Percentiles rank a stretch among this genome's conserved stretches.
phyloP scores from a whole-genome alignment of 2,797 vertebrate genomes.

The Mustela erminea region DNA sequence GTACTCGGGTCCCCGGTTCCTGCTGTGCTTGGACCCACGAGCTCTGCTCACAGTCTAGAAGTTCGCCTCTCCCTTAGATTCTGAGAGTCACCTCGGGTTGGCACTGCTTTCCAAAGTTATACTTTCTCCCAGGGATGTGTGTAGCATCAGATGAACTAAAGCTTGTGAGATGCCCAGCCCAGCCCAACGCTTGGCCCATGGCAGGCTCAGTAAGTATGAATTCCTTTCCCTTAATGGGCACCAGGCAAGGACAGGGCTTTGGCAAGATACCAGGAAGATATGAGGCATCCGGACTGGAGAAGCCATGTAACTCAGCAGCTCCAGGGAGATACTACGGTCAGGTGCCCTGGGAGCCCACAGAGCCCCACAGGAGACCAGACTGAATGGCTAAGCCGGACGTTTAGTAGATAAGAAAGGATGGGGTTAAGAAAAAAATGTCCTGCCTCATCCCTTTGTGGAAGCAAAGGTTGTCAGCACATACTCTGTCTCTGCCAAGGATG shows the following conservation, averaged over 20 bases:
- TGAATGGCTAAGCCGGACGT: not conserved
- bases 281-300: not conserved
- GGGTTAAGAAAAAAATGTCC: not conserved
- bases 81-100: not conserved
- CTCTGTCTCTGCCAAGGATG: not conserved
- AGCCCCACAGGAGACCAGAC: not conserved
- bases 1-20: not conserved
- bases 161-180: not conserved
- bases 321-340: not conserved
- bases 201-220: not conserved
- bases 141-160: not conserved
- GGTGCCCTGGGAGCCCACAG: slow-evolving; percentile 13
- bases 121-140: not conserved
- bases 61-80: not conserved
- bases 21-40: not conserved
- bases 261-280: slow-evolving; percentile 63
- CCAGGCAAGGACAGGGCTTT: slow-evolving; percentile 32
- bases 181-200: not conserved
- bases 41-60: not conserved
- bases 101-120: not conserved
- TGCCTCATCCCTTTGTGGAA: not conserved
- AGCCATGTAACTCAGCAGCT: not conserved
- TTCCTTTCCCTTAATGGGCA: slow-evolving; percentile 80
- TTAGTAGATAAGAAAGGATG: not conserved
- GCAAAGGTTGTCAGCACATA: not conserved